A percentile compares a stretch with the other conserved stretches of the same genome.
These are phyloP conservation scores for Leptinotarsa rubiginosa DNA, from an alignment of 2,888 invertebrate genomes.

Conservation along the genomic window DNA sequence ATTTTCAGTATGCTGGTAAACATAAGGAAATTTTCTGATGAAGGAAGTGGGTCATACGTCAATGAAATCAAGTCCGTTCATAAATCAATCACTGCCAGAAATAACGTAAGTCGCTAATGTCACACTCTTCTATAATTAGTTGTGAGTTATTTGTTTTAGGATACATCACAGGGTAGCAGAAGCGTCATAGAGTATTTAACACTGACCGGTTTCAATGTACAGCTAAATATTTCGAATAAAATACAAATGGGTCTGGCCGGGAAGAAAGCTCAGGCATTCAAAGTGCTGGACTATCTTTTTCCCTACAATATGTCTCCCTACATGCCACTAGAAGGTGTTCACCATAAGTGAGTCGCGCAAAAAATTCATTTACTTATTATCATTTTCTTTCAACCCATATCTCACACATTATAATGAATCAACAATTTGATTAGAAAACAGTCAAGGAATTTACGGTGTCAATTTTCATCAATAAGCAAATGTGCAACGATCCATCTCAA, in stretches of 20 bases:
- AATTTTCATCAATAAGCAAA: too few species aligned
- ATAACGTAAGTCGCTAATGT: conserved; percentile 52
- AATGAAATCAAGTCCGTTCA: conserved; percentile 69
- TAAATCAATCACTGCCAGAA: conserved; percentile 69
- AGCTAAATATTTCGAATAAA: conserved; percentile 61
- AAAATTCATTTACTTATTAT: neutral
- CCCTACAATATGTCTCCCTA: conserved; percentile 64
- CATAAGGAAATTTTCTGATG: conserved; percentile 72
- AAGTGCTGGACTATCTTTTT: conserved; percentile 60
- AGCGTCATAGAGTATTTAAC: conserved; percentile 48
- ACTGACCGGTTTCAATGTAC: conserved; percentile 58
- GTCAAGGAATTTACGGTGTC: too few species aligned
- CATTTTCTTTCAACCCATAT: too few species aligned
- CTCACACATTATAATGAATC: too few species aligned
- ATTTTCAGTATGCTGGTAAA: conserved; percentile 71
- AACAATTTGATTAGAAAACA: too few species aligned
- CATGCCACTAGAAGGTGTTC: conserved; percentile 64
- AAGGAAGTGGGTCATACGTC: conserved; percentile 68
- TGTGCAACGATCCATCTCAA: too few species aligned
- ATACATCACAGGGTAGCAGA: conserved; percentile 22
- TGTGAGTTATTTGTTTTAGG: conserved; percentile 25
- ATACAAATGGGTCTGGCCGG: conserved; percentile 62
- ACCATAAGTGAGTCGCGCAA: conserved; percentile 58
- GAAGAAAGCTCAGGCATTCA: conserved; percentile 62
- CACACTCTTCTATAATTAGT: neutral